These are phyloP conservation scores for Onychomys torridus DNA, from an alignment of 2,797 vertebrate species.

Conservation along the genomic window DNA sequence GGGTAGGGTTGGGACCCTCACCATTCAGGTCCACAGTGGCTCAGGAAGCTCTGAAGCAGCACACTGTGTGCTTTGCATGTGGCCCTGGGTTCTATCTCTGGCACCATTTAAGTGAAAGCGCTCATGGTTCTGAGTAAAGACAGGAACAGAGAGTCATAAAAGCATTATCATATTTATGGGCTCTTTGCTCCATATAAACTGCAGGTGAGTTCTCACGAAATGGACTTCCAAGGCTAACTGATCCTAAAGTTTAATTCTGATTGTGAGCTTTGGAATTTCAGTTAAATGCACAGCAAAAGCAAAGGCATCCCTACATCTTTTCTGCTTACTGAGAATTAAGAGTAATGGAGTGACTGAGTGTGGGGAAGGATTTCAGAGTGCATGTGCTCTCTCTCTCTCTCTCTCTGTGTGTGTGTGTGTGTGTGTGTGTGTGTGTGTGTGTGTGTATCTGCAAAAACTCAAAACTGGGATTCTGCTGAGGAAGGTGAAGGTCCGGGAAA, in stretches of 20 bases:
- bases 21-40: neutral
- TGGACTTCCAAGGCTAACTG: neutral
- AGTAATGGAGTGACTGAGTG: too few species aligned
- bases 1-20: neutral
- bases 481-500: neutral
- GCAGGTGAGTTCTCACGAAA: neutral
- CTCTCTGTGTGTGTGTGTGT: too few species aligned
- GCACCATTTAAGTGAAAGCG: neutral
- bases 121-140: neutral
- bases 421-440: neutral
- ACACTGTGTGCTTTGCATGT: neutral
- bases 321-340: neutral
- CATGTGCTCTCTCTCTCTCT: too few species aligned
- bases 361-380: neutral
- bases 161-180: neutral
- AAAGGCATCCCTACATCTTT: neutral
- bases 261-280: neutral
- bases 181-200: neutral
- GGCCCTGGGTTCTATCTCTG: neutral
- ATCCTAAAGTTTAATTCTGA: conserved; percentile 6
- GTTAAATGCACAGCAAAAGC: neutral
- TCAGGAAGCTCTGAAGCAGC: neutral
- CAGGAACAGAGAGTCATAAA: neutral
- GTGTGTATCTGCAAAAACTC: too few species aligned
- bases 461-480: neutral